These are phyloP conservation scores for Spermophilus dauricus DNA, from an alignment of 2,113 vertebrate species.

Conservation along the genomic window DNA sequence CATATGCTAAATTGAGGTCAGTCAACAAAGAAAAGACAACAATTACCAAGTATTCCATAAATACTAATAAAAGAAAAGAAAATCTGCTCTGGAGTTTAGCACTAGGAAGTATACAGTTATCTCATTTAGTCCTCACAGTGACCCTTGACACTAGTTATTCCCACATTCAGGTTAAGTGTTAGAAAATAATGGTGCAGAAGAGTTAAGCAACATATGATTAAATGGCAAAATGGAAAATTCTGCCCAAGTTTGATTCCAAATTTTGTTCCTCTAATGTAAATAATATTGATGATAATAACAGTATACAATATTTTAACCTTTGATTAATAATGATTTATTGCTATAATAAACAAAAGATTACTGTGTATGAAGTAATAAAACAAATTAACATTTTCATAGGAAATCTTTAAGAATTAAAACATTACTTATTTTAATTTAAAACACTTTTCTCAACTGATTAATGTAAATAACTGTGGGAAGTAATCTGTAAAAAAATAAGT, in stretches of 20 bases:
- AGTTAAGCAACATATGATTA: background rate
- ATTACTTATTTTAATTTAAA: background rate
- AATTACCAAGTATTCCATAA: background rate
- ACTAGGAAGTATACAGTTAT: background rate
- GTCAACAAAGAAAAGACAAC: background rate
- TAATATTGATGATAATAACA: background rate
- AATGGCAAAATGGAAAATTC: background rate
- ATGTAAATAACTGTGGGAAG: background rate
- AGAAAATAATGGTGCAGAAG: background rate
- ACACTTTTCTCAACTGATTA: background rate
- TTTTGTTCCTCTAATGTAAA: background rate
- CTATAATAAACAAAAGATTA: background rate
- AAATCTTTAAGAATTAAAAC: background rate
- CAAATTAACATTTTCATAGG: background rate
- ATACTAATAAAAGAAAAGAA: background rate
- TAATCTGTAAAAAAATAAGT: background rate
- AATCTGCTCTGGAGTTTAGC: background rate
- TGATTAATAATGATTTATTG: background rate
- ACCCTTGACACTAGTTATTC: background rate
- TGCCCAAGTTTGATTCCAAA: background rate
- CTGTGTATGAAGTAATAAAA: conserved; percentile 1
- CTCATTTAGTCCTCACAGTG: background rate
- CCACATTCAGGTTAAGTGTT: background rate
- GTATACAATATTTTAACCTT: background rate
- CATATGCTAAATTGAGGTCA: background rate